Conservation (phyloP, 2,113 vertebrate species). For the Grammomys dolichurus region DNA sequence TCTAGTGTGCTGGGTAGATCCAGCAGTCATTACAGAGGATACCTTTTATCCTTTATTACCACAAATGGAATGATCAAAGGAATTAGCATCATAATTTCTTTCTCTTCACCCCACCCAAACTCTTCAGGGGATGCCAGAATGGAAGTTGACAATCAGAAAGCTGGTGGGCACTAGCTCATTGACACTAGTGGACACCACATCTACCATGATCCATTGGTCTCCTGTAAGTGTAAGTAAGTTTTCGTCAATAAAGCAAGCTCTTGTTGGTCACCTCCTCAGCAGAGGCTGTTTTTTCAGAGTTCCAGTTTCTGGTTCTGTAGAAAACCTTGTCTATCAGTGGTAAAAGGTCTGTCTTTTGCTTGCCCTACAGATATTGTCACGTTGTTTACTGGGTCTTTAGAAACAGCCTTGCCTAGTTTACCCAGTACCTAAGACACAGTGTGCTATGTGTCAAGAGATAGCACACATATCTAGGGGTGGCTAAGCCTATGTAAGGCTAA, state of each 20-base stretch:
- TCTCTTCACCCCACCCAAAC: neutral
- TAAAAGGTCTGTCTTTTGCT: neutral
- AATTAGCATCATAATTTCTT: neutral
- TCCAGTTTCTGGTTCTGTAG: neutral
- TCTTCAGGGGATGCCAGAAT: neutral
- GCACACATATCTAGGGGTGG: too few species aligned
- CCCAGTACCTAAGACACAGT: neutral
- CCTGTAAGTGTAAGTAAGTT: accelerated
- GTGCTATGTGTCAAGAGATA: neutral
- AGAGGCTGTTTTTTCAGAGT: neutral
- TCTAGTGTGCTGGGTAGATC: neutral
- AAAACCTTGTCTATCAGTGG: neutral
- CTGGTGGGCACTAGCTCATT: neutral
- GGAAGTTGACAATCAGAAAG: neutral
- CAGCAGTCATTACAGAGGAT: neutral
- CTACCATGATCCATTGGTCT: neutral
- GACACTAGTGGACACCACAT: too few species aligned
- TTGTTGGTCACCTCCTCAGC: neutral
- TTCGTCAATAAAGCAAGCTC: accelerated
- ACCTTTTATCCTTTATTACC: neutral
- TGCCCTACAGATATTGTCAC: neutral
- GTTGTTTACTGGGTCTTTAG: neutral
- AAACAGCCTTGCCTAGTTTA: neutral
- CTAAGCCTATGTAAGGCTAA: neutral
- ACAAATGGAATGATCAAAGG: neutral